Conservation (phyloP, 2,113 vertebrate species). For the Pagrus major region DNA sequence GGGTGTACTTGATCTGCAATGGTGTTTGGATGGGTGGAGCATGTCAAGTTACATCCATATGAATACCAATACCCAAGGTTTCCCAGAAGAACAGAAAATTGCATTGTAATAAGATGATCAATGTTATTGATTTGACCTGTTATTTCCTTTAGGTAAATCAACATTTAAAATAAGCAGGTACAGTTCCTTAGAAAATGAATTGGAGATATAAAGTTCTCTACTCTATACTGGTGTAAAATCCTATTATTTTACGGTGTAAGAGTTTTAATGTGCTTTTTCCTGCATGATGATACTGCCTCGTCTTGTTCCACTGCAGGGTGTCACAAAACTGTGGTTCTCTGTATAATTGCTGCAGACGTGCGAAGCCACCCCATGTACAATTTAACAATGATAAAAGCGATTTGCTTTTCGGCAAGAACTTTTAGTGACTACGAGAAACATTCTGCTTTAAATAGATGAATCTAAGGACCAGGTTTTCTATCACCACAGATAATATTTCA, state of each 20-base stretch:
- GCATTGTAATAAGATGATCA: too few relatives aligned
- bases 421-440: not conserved
- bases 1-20: too few relatives aligned
- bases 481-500: not conserved
- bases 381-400: slow-evolving; percentile 1
- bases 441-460: not conserved
- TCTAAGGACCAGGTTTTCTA: not conserved
- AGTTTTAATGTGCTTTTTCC: not conserved
- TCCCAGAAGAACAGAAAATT: too few relatives aligned
- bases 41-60: too few relatives aligned
- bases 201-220: not conserved
- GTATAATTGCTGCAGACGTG: not conserved
- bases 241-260: not conserved
- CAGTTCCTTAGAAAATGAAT: not conserved
- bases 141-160: too few relatives aligned
- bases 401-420: not conserved
- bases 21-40: too few relatives aligned
- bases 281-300: not conserved
- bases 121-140: too few relatives aligned
- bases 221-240: not conserved
- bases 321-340: not conserved
- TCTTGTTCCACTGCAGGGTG: slow-evolving; percentile 3
- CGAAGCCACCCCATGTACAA: not conserved
- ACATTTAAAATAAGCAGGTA: too few relatives aligned
- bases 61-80: too few relatives aligned